Base-by-base conservation (phyloP, 2,113 vertebrate species). In the Mandrillus leucophaeus region DNA sequence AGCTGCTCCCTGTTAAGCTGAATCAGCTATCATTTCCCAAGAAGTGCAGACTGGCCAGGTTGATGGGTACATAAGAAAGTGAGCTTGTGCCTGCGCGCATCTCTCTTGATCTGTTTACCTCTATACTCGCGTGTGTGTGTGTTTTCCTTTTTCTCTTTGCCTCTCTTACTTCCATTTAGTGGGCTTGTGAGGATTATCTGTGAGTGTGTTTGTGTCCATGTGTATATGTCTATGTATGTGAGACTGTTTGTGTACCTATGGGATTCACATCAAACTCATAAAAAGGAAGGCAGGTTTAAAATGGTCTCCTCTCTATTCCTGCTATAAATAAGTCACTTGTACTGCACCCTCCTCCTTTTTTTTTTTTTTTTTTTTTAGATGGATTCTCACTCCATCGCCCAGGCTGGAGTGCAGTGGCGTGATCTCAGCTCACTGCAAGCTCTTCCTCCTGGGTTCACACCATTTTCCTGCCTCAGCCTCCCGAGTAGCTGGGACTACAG, bases 1-100 rank as follows among this genome's bases (percentile, higher is more conserved):
- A 87, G 27, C 52, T 87, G 10, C 10, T 95, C 30, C 43, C 61
- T 48, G 18, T 83, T 76, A 22, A 52, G 92, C 88, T 82, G 79
- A 89, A 50, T 90, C 93, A 93, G 95, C 87, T 76, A 8, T 81
- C 73, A 8, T 64, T 96, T 81, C 66, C 45, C 57, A 38, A 30
- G 40, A 68, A 89, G 93, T 22, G 22, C 52, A 78, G 84, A 68
- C 2, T 25, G 57, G 81, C 66, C 35, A n/a, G 55, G 76, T 16
- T 64, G 97, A 48, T 70, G 55, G 27, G 11, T 35, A 18, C 52
- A 52, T 82, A 57, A 95, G 68, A 68, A 93, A 48, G 73, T 40
- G 14, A 82, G 50, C 55, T 30, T 50, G 6, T 38, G 30, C 32
- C 48, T 80, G 3, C 50, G 20, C n/a, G 2, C 1, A 3, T 50